Percentiles rank a stretch among this genome's conserved stretches.
phyloP scores from a whole-genome alignment of 2,113 vertebrate genomes.

The Muntiacus reevesi region DNA sequence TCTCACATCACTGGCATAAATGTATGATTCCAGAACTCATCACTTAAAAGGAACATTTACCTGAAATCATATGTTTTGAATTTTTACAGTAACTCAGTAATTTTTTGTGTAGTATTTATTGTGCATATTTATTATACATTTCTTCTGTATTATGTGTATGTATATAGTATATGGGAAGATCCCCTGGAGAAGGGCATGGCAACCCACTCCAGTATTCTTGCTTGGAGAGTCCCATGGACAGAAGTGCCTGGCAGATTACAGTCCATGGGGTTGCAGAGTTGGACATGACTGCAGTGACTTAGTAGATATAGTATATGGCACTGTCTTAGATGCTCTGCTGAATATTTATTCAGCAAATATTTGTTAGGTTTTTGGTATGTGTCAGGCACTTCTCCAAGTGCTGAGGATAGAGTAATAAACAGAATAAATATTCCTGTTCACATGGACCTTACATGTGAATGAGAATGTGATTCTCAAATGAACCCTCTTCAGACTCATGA shows the following conservation, averaged over 20 bases:
- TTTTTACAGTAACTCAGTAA: not conserved
- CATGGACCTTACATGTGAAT: not conserved
- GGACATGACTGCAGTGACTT: not conserved
- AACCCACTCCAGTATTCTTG: not conserved
- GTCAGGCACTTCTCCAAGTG: not conserved
- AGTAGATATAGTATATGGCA: not conserved
- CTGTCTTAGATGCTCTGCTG: not conserved
- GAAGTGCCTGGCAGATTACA: not conserved
- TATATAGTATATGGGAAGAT: not conserved
- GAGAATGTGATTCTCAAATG: not conserved
- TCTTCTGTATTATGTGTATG: not conserved
- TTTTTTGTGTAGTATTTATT: not conserved
- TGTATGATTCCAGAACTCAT: not conserved
- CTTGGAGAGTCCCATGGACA: not conserved
- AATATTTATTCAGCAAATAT: not conserved
- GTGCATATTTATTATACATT: not conserved
- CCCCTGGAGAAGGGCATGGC: not conserved
- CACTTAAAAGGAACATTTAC: not conserved
- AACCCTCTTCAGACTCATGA: not conserved
- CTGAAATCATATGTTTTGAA: not conserved
- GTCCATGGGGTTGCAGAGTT: not conserved
- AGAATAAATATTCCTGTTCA: not conserved
- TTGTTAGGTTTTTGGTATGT: not conserved
- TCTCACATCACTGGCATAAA: not conserved
- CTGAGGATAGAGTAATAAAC: not conserved